Evolutionary conservation across 2,888 invertebrate species (phyloP).

Genomic region (Pediacus dermestoides): DNA sequence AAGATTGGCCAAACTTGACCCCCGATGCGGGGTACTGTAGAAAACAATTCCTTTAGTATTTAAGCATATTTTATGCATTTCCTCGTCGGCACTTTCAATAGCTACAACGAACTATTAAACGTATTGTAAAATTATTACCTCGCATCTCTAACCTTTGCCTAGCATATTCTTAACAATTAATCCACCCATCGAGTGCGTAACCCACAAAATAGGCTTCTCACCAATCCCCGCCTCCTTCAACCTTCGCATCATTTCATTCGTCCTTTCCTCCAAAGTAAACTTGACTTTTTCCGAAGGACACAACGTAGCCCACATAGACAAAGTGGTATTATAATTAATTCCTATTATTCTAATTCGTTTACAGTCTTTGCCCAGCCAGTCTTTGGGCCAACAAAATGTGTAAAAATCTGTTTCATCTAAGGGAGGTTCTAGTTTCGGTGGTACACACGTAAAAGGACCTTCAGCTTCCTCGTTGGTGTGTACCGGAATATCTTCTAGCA

Average conservation of each 20-base stretch:
- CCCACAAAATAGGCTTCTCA: conserved; percentile 79
- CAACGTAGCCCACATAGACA: conserved; percentile 76
- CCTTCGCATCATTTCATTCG: conserved; percentile 63
- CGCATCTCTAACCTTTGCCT: conserved; percentile 54
- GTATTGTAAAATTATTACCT: conserved; percentile 3
- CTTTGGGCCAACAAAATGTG: conserved; percentile 90
- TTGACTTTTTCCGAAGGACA: conserved; percentile 59
- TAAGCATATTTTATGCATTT: conserved; percentile 57
- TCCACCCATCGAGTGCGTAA: conserved; percentile 96
- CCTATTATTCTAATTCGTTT: conserved; percentile 74
- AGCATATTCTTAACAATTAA: conserved; percentile 84
- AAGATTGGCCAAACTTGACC: conserved; percentile 72
- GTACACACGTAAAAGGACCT: conserved; percentile 29
- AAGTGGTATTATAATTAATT: conserved; percentile 81
- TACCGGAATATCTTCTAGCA: conserved; percentile 63
- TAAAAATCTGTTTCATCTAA: conserved; percentile 34
- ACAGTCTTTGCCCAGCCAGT: conserved; percentile 85
- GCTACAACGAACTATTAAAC: conserved; percentile 34
- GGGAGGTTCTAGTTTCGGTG: conserved; percentile 14
- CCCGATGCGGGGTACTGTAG: conserved; percentile 86
- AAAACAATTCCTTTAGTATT: conserved; percentile 83
- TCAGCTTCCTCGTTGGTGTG: conserved; percentile 48
- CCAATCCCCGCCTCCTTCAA: conserved; percentile 77
- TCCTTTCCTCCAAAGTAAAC: conserved; percentile 62
- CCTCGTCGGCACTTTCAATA: conserved; percentile 47